phyloP scores from a whole-genome alignment of 2,113 vertebrate species.

The Xenopus laevis region DNA sequence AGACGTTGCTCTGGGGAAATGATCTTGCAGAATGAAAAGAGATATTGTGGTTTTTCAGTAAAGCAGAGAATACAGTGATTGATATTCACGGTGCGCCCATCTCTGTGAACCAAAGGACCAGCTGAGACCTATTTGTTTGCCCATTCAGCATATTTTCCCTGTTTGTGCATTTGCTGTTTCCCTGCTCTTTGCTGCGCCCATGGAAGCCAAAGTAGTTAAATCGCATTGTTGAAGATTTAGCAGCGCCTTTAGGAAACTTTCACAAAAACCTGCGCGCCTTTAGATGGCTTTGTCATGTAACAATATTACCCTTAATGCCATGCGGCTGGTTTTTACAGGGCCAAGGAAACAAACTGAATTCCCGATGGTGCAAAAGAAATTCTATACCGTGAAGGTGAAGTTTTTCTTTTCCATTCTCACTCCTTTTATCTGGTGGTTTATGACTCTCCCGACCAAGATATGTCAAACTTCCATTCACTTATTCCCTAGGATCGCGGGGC shows the following conservation, averaged over 20 bases:
- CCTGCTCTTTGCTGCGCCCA: constrained; percentile 57
- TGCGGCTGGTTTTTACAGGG: constrained; percentile 58
- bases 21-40: constrained; percentile 63
- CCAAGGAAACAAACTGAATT: constrained; percentile 49
- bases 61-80: constrained; percentile 68
- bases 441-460: too few relatives aligned
- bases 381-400: neutral
- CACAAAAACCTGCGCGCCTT: constrained; percentile 61
- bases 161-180: constrained; percentile 66
- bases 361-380: constrained; percentile 5
- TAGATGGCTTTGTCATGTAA: constrained; percentile 65
- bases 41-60: constrained; percentile 66
- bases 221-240: constrained; percentile 68
- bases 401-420: too few relatives aligned
- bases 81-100: constrained; percentile 61
- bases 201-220: constrained; percentile 66
- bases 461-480: too few relatives aligned
- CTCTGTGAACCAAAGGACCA: constrained; percentile 65
- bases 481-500: too few relatives aligned
- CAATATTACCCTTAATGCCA: constrained; percentile 64
- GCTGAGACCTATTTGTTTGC: constrained; percentile 66
- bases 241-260: constrained; percentile 67
- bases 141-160: constrained; percentile 69
- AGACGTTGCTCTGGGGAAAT: constrained; percentile 64
- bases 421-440: too few relatives aligned